Evolutionary conservation across 2,888 invertebrate genomes (phyloP), one percentile per base, ranked within the genome.

Genomic region (Cephus pygmeus): DNA sequence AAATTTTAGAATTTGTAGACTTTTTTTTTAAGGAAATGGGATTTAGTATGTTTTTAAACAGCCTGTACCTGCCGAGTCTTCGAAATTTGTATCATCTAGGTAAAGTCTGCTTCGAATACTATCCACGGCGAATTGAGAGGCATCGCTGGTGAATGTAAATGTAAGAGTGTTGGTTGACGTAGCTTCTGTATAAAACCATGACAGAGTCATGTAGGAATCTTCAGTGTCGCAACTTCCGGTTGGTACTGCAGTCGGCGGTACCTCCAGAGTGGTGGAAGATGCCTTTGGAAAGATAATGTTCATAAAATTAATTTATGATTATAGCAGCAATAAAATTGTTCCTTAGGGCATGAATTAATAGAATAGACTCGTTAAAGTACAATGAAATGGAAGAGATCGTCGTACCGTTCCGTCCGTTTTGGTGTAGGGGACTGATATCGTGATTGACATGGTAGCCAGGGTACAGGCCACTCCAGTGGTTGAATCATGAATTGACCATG

Each of bases 381-480:
- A 56, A 56, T 23, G 56, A 56, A 56, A 23, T 56, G n/a, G 3
- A 30, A 40, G 34, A 69, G 69, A 75, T 34, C 15, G 11, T 79
- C 79, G 71, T 73, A 85, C 84, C 80, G 79, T 79, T 73, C 76
- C 69, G 31, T 82, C 77, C 6, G 73, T 77, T 69, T 79, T 82
- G 11, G 35, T 68, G 75, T 84, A 85, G n/a, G 69, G 40, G 11
- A 80, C 82, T 30, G 69, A 80, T 78, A 85, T 69, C 35, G 76
- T 79, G 12, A 85, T 81, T 4, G 81, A 73, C 82, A 85, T 83
- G 30, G 79, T 81, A 11, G 80, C 79, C n/a, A 85, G 77, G 23
- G 83, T 80, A 68, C 85, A 85, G 2, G 79, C 77, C 40, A 81
- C 75, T 15, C 79, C 79, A 1, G 82, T 82, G 34, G 31, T 34